Evolutionary conservation across 2,797 vertebrate species (phyloP).

Genomic region (Lemur catta): DNA sequence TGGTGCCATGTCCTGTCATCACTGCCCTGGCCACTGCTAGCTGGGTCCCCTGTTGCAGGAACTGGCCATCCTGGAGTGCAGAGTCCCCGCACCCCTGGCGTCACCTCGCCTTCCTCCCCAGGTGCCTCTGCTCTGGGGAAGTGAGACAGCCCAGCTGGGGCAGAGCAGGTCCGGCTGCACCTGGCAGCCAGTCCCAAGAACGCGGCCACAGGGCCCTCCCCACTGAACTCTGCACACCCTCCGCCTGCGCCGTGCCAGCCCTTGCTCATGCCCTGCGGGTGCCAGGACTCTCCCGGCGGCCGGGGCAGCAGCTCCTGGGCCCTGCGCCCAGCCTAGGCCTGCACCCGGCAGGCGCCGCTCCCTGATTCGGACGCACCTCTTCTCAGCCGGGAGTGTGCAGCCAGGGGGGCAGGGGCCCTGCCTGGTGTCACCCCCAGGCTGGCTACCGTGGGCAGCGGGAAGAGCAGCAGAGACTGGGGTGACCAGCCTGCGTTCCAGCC

Average conservation of each 20-base stretch:
- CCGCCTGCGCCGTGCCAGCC: accelerated
- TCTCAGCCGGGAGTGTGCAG: neutral
- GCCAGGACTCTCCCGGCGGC: neutral
- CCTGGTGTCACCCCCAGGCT: neutral
- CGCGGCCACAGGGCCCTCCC: accelerated
- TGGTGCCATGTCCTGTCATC: neutral
- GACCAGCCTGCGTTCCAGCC: neutral
- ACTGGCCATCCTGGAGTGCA: neutral
- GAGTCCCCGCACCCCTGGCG: neutral
- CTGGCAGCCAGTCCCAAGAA: neutral
- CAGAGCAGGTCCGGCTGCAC: neutral
- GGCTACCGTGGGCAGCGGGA: accelerated
- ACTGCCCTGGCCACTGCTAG: neutral
- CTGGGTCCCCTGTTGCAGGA: neutral
- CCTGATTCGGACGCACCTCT: neutral
- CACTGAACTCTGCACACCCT: neutral
- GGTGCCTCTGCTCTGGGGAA: neutral
- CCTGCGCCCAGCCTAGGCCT: neutral
- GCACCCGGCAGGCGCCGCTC: neutral
- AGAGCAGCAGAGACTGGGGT: accelerated
- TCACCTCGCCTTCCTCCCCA: neutral
- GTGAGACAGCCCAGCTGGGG: neutral
- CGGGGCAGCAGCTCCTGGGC: neutral
- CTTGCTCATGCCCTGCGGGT: neutral
- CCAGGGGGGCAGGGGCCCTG: neutral